A percentile compares a stretch with the other conserved stretches of the same genome.
Evolutionary conservation across 2,888 invertebrate genomes (phyloP).

Genomic region (Abrostola tripartita): DNA sequence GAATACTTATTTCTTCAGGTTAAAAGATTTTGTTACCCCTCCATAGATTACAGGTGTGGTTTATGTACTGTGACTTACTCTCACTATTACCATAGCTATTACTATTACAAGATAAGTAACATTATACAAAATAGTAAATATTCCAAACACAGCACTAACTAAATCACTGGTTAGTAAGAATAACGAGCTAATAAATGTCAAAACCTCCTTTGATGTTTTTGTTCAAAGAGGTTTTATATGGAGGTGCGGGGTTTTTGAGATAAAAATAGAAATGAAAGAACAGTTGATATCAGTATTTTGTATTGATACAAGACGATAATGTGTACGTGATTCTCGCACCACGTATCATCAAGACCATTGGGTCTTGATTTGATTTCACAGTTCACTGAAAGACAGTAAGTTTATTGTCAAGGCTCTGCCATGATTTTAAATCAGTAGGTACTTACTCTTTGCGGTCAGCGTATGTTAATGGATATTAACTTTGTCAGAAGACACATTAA

Average conservation of each 20-base stretch:
- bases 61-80: no score
- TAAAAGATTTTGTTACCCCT: no score
- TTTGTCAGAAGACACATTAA: no score
- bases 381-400: no score
- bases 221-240: conserved; percentile 24
- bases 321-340: neutral
- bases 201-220: conserved; percentile 30
- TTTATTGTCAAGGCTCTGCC: no score
- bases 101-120: no score
- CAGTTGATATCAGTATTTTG: neutral
- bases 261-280: neutral
- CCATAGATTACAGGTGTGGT: no score
- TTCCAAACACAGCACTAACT: conserved; percentile 26
- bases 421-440: no score
- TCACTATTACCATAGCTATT: no score
- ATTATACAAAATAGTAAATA: conserved; percentile 12
- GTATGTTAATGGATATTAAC: no score
- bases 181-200: conserved; percentile 34
- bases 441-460: no score
- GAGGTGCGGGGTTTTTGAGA: neutral
- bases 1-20: no score
- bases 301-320: neutral
- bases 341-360: neutral
- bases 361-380: neutral
- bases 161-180: conserved; percentile 31